Percentiles rank a stretch among this genome's conserved stretches.
These are phyloP conservation scores for Spicauda simplicius DNA, from an alignment of 2,888 invertebrate genomes.

Conservation along the genomic window DNA sequence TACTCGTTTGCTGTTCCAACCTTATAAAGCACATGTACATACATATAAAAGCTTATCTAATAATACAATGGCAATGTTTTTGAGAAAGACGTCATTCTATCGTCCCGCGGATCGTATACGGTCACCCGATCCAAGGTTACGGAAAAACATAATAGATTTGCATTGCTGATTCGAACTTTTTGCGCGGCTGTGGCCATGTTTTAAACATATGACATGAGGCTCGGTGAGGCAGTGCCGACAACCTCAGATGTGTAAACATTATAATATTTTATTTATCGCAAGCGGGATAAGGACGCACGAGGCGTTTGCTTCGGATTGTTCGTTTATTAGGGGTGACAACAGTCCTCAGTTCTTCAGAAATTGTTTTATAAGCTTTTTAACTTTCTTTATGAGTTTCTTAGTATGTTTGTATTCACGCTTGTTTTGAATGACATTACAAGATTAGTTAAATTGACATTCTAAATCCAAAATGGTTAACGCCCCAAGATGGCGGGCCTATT, in stretches of 20 bases:
- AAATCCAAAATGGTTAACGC: too few relatives aligned
- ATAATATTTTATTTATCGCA: conserved; percentile 40
- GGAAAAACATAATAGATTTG: conserved; percentile 61
- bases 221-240: conserved; percentile 66
- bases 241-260: conserved; percentile 57
- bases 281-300: conserved; percentile 6
- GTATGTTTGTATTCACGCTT: too few relatives aligned
- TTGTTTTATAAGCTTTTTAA: not conserved
- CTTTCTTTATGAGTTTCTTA: too few relatives aligned
- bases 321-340: conserved; percentile 9
- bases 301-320: not conserved
- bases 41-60: too few relatives aligned
- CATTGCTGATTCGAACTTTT: conserved; percentile 73
- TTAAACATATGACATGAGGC: conserved; percentile 70
- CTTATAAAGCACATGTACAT: too few relatives aligned
- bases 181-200: conserved; percentile 69
- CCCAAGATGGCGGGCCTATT: too few relatives aligned
- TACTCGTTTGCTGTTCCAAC: too few relatives aligned
- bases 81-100: conserved; percentile 15
- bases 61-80: not conserved
- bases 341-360: too few relatives aligned
- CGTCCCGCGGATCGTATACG: conserved; percentile 48
- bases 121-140: conserved; percentile 77
- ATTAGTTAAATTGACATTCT: too few relatives aligned
- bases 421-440: too few relatives aligned